Evolutionary conservation across 2,888 invertebrate species (phyloP), one percentile per base, ranked within the genome.

Genomic region (Gymnocheta viridis): DNA sequence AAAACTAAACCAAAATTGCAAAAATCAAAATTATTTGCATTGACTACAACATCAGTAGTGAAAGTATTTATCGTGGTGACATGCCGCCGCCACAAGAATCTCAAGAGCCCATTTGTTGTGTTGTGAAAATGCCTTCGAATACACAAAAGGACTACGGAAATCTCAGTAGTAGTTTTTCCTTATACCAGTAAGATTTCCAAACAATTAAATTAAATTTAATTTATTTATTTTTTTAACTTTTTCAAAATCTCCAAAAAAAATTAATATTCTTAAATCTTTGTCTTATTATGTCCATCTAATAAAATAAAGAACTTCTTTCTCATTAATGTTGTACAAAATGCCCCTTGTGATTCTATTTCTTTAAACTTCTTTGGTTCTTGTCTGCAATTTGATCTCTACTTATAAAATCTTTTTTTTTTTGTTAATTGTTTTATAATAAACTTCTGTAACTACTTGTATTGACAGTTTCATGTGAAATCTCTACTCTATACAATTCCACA

Each of bases 31-130:
- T 56, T 41, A 79, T 80, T 67, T 58, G 56, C 62, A 32, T 70
- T 54, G 41, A 77, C 14, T 14, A 78, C 44, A 76, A 62, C 66
- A 69, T 82, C 86, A 88, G 88, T 89, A 90, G 90, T 88, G 90
- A 89, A 87, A 86, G 88, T 84, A 87, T 90, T 87, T 91, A 91
- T 88, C 89, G 90, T 82, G 91, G 90, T 86, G 91, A 91, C 86
- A 90, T 91, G 90, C 90, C 90, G 79, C 87, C 87, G 72, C 80
- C 82, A 69, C 67, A 73, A 77, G 69, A 82, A 81, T 22, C 73
- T 22, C 81, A 77, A 69, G 77, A 64, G 60, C 51, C 70, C 83
- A 51, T 76, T 41, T 78, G 60, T 80, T 77, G 78, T 73, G 44
- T 80, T 51, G 66, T 70, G 76, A 83, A 66, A 54, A 69, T 51